phyloP scores from a whole-genome alignment of 2,888 invertebrate species.

The Calliscelio sp. region DNA sequence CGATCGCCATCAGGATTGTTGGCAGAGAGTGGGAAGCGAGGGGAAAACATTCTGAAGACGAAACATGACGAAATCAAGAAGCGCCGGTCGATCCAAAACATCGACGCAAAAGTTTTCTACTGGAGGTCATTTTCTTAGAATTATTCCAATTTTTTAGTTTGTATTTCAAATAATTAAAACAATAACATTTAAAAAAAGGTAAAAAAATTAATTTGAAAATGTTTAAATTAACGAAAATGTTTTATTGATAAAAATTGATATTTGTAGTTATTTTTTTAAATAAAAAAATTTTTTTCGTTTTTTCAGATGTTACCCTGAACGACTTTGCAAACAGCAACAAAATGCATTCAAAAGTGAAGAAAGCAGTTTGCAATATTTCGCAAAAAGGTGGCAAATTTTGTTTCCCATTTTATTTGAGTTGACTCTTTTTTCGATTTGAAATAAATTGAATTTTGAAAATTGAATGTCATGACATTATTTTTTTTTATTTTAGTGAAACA shows the following conservation, averaged over 20 bases:
- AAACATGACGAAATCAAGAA: not conserved
- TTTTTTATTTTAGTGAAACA: conserved; percentile 32
- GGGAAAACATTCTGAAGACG: too few species aligned
- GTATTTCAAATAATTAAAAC: too few species aligned
- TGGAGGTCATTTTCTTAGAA: not conserved
- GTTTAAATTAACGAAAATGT: too few species aligned
- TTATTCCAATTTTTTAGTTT: too few species aligned
- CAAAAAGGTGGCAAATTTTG: too few species aligned
- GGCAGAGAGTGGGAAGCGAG: not conserved
- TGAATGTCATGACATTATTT: too few species aligned
- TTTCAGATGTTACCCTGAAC: conserved; percentile 89
- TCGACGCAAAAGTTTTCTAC: not conserved
- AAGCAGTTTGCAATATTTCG: conserved; percentile 76
- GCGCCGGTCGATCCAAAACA: not conserved
- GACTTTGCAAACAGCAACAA: conserved; percentile 88
- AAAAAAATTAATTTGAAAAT: too few species aligned
- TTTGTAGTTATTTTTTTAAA: not conserved
- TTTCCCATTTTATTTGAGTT: not conserved
- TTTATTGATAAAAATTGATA: too few species aligned
- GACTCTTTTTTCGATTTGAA: not conserved
- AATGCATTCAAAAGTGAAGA: conserved; percentile 82
- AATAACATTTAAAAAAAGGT: too few species aligned
- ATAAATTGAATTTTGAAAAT: not conserved
- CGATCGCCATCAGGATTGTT: too few species aligned
- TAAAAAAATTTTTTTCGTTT: not conserved